Conservation (phyloP, 2,797 vertebrate species). For the Sebastes iracundus region DNA sequence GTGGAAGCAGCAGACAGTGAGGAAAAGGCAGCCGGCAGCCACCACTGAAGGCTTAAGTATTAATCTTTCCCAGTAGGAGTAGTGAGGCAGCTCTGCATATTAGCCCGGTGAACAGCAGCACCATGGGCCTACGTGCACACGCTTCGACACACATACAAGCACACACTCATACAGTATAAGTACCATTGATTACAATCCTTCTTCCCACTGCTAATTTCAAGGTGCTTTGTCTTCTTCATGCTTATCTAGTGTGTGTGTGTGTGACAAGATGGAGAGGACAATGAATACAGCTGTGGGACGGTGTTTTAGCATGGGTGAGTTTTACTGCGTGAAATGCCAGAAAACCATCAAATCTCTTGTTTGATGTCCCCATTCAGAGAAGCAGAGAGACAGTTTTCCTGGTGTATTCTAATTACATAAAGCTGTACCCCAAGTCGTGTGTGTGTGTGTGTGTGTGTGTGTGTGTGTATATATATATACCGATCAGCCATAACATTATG, state of each 20-base stretch:
- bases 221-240: constrained; percentile 22
- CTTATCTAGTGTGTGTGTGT: background rate
- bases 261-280: background rate
- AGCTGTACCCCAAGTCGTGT: no score
- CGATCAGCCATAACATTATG: no score
- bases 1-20: constrained; percentile 42
- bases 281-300: background rate
- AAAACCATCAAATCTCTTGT: no score
- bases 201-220: constrained; percentile 38
- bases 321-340: background rate
- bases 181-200: constrained; percentile 33
- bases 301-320: background rate
- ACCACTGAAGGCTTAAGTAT: constrained; percentile 41
- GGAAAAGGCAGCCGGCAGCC: constrained; percentile 27
- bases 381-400: no score
- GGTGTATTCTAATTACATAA: no score
- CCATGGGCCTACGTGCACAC: background rate
- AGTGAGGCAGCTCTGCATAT: constrained; percentile 32
- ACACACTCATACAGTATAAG: background rate
- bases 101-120: constrained; percentile 12
- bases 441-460: no score
- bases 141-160: background rate
- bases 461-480: no score
- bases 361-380: no score
- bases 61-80: constrained; percentile 34